Conservation (phyloP, 2,797 vertebrate species). For the Labroides dimidiatus region DNA sequence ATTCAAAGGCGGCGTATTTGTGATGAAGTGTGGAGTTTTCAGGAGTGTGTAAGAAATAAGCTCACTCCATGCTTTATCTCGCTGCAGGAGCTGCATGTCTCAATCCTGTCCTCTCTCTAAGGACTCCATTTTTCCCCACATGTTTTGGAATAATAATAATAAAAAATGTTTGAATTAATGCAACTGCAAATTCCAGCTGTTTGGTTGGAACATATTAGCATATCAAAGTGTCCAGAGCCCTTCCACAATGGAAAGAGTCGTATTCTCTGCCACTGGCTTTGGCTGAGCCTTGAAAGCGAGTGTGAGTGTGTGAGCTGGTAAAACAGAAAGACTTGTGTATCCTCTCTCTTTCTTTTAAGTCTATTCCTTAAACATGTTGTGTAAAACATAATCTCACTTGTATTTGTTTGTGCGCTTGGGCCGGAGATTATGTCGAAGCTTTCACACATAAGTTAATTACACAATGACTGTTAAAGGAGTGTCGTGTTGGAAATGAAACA, state of each 20-base stretch:
- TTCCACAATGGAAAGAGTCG: conserved; percentile 89
- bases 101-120: conserved; percentile 79
- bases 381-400: conserved; percentile 57
- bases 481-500: neutral
- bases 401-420: conserved; percentile 44
- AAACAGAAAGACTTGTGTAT: conserved; percentile 83
- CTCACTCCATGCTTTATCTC: conserved; percentile 78
- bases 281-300: conserved; percentile 86
- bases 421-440: conserved; percentile 16
- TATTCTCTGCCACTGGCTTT: conserved; percentile 90
- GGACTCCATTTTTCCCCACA: conserved; percentile 83
- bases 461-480: conserved; percentile 5
- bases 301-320: conserved; percentile 83
- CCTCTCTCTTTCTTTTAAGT: conserved; percentile 82
- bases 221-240: conserved; percentile 93
- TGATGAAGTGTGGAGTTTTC: conserved; percentile 43
- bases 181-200: conserved; percentile 93
- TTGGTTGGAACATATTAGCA: conserved; percentile 92
- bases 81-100: conserved; percentile 74
- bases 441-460: conserved; percentile 27
- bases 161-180: conserved; percentile 91
- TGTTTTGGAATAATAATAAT: conserved; percentile 84
- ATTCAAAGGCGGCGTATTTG: conserved; percentile 36
- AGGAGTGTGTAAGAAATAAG: conserved; percentile 75
- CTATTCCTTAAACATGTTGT: conserved; percentile 57